A percentile compares a stretch with the other conserved stretches of the same genome.
Conservation (phyloP, 1,140 invertebrate genomes). For the Druon quercuslanigerum region DNA sequence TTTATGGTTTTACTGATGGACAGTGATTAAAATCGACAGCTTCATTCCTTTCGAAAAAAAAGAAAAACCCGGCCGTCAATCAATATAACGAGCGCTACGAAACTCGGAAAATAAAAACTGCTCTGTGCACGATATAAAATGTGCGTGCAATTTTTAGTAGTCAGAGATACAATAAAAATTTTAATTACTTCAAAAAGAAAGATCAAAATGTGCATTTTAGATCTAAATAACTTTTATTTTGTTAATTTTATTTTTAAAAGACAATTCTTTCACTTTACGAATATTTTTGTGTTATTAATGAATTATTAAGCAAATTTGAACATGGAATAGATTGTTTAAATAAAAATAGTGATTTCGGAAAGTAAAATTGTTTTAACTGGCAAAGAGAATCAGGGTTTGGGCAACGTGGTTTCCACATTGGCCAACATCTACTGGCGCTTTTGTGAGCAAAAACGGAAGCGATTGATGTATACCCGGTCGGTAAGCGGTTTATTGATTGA, state of each 20-base stretch:
- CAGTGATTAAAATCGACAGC: slow-evolving; percentile 19
- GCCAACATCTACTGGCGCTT: slow-evolving; percentile 15
- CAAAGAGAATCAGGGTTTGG: neutral
- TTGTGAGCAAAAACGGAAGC: slow-evolving; percentile 9
- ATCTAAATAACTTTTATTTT: too few relatives aligned
- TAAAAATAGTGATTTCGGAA: neutral
- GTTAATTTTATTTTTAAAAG: too few relatives aligned
- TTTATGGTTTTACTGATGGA: neutral
- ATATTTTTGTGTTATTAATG: too few relatives aligned
- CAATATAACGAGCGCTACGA: slow-evolving; percentile 16
- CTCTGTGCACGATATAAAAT: neutral
- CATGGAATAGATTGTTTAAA: neutral
- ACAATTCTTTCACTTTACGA: too few relatives aligned
- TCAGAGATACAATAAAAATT: too few relatives aligned
- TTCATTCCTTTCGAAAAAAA: neutral
- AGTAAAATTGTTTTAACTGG: neutral
- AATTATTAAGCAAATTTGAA: neutral
- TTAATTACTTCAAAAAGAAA: too few relatives aligned
- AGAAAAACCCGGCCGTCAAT: slow-evolving; percentile 4
- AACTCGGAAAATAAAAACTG: slow-evolving; percentile 5
- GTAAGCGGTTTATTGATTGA: slow-evolving; percentile 29
- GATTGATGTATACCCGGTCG: slow-evolving; percentile 14
- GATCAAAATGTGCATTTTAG: too few relatives aligned
- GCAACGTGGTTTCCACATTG: neutral
- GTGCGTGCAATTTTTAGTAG: neutral